Base-by-base conservation (phyloP, 2,888 invertebrate species). In the Doris montereyensis region DNA sequence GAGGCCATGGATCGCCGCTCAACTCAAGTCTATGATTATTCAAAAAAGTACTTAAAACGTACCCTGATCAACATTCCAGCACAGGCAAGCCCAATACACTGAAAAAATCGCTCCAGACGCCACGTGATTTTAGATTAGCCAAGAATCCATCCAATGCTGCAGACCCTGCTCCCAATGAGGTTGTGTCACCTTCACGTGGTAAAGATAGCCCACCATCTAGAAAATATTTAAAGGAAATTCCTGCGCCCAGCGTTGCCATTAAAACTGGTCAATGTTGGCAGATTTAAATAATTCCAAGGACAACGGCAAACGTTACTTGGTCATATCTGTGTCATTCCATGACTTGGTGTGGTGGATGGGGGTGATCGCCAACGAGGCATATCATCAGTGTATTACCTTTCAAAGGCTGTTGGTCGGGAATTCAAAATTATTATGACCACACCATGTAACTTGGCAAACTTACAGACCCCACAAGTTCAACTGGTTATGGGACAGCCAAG, bases 281-380 rank as follows among this genome's bases (percentile, higher is more conserved):
- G n/a, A n/a, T n/a, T n/a, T n/a, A n/a, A n/a, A n/a, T n/a, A n/a
- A n/a, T n/a, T n/a, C n/a, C n/a, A n/a, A n/a, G n/a, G n/a, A n/a
- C n/a, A n/a, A n/a, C n/a, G 13, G 34, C 26, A 67, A 57, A 4
- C 60, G 76, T 5, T 83, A 81, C 35, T 68, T 83, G 32, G 79
- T 83, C 41, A n/a, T 83, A 82, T 72, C 72, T 80, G 5, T 83
- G 83, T 52, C 77, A 73, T 4, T 17, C 60, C 2, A 3, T 2
- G 0, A 52, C 52, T 10, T 58, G 74, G n/a, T 83, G 83, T 77
- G 82, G 81, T 1, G 83, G 83, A 3, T 82, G 80, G 82, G 80
- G n/a, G 82, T 3, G 83, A 84, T 32, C 75, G 83, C 1, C 83
- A 84, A 58, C 68, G 79, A 2, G 80, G 79, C 0, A 72, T 84